Conservation (phyloP, 35 echinoderm and acorn worm genomes). For the Anneissia japonica region DNA sequence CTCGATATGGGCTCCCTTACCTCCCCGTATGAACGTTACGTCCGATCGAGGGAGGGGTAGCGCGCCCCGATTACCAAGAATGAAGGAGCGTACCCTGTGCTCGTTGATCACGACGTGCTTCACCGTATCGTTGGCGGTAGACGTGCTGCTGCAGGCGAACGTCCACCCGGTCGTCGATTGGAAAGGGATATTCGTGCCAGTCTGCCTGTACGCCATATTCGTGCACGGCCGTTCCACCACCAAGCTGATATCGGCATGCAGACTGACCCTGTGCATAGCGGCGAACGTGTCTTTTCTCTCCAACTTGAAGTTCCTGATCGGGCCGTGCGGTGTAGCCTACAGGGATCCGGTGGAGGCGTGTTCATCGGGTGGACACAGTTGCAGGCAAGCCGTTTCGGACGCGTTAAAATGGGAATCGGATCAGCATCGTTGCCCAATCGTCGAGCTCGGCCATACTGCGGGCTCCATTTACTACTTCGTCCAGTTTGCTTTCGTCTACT, state of each 20-base stretch:
- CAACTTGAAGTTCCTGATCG: background rate
- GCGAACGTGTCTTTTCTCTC: background rate
- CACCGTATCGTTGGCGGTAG: background rate
- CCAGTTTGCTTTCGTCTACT: background rate
- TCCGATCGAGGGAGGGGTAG: too few relatives aligned
- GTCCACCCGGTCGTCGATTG: background rate
- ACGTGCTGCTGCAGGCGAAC: background rate
- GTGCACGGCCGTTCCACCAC: background rate
- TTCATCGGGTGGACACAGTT: background rate
- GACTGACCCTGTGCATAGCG: background rate
- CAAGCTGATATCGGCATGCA: background rate
- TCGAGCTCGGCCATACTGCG: background rate
- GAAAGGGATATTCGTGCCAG: background rate
- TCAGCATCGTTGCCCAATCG: background rate
- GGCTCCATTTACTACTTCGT: background rate
- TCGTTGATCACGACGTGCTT: background rate
- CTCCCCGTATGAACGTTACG: too few relatives aligned
- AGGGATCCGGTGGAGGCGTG: background rate
- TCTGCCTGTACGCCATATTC: background rate
- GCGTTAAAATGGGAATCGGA: background rate
- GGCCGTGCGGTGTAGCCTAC: background rate
- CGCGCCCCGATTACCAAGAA: too few relatives aligned
- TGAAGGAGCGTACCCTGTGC: background rate
- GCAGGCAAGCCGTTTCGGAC: background rate
- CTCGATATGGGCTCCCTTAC: too few relatives aligned